These are phyloP conservation scores for Myotis pilosus DNA, from an alignment of 2,797 vertebrate genomes.

Conservation along the genomic window DNA sequence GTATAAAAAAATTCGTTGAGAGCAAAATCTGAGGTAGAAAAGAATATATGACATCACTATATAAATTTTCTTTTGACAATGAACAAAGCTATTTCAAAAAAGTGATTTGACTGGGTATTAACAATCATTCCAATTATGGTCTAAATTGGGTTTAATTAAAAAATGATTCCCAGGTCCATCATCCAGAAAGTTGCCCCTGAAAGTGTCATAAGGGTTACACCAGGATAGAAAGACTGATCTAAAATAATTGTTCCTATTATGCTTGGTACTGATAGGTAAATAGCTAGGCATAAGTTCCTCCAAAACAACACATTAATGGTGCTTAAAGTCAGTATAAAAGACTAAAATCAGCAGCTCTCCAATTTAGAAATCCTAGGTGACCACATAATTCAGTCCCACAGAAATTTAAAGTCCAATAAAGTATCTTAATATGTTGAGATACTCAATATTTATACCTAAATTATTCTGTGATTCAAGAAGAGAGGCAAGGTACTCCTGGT, in stretches of 20 bases:
- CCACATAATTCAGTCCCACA: neutral
- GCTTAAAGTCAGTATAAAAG: constrained; percentile 19
- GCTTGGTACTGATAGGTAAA: neutral
- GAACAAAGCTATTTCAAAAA: constrained; percentile 39
- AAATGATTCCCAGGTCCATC: neutral
- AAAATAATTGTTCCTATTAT: constrained; percentile 10
- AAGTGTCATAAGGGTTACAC: neutral
- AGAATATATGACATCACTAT: neutral
- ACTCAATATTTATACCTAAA: neutral
- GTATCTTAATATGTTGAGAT: neutral
- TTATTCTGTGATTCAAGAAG: neutral
- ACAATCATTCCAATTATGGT: constrained; percentile 15
- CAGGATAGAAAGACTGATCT: neutral
- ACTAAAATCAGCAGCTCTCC: constrained; percentile 18
- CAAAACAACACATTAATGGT: neutral
- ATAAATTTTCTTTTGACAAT: constrained; percentile 38
- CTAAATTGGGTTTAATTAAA: constrained; percentile 17
- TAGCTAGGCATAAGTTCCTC: neutral
- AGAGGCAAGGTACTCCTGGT: neutral
- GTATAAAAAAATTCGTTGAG: neutral
- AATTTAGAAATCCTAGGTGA: neutral
- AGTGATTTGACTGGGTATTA: neutral
- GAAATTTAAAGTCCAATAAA: constrained; percentile 39
- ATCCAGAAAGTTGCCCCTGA: neutral
- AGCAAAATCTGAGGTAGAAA: neutral